Base-by-base conservation (phyloP, 2,797 vertebrate genomes). In the Rhinogobio ventralis region DNA sequence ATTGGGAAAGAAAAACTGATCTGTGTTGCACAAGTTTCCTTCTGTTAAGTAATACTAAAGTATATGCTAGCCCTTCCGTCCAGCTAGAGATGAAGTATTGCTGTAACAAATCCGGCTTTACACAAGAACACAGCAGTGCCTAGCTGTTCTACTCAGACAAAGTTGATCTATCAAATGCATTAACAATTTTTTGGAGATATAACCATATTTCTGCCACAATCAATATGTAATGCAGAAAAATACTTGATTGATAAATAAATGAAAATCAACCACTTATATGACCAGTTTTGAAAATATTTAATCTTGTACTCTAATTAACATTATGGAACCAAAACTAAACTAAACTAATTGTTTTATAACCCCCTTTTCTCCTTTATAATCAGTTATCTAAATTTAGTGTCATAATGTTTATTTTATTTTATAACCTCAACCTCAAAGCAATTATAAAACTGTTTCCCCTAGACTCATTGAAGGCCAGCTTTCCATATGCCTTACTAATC, bases 21-120 rank as follows among this genome's bases (percentile, higher is more conserved):
- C 60, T 25, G 8, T 74, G 66, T 86, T 86, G 78, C 86, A 28
- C 49, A 87, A 84, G 66, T 68, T 83, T 77, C 67, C 81, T 79
- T 51, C 64, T 66, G 73, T 89, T 84, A 81, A 28, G 88, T 67
- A 87, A 89, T 23, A 8, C 33, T 36, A 49, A 75, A 64, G 30
- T 46, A 69, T 23, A 19, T 39, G 66, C 20, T 36, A 82, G 17
- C 30, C 25, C 55, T 68, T 57, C 33, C 0, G 14, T 39, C 23
- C 33, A 39, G 28, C 9, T 23, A 69, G 51, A 81, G 71, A 60
- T 75, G 57, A 74, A 53, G 33, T 42, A 64, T 30, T 74, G 8
- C 25, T 87, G 46, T 39, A 85, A 79, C 55, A 20, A 46, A 88
- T 88, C 87, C 17, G 15, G 71, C 51, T n/a, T 79, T 45, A 64